Percentiles rank a stretch among this genome's conserved stretches.
Conservation (phyloP, 2,888 invertebrate genomes). For the Erynnis tages region DNA sequence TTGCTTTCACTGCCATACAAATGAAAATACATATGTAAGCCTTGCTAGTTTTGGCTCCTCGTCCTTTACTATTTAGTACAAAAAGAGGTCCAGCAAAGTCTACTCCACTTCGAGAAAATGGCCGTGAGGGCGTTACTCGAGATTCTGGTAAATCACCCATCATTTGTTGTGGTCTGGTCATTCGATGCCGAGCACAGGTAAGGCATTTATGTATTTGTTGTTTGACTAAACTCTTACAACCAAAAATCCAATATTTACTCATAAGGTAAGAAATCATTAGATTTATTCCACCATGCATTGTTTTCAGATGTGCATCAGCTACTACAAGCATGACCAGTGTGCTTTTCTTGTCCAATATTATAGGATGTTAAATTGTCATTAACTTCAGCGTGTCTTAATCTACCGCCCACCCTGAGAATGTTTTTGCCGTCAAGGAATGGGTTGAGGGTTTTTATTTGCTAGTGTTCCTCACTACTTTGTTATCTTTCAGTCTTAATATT, state of each 20-base stretch:
- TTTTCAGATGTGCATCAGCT: slow-evolving; percentile 34
- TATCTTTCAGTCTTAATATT: slow-evolving; percentile 11
- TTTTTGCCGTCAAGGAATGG: slow-evolving; percentile 32
- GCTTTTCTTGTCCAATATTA: slow-evolving; percentile 33
- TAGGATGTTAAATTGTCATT: slow-evolving; percentile 27
- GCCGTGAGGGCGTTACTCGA: slow-evolving; percentile 20
- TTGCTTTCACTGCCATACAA: slow-evolving; percentile 28
- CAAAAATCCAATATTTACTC: slow-evolving; percentile 36
- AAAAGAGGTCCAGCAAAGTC: slow-evolving; percentile 31
- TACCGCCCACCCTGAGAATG: slow-evolving; percentile 36
- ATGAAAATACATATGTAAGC: slow-evolving; percentile 31
- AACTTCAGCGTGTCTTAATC: slow-evolving; percentile 30
- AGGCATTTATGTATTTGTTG: slow-evolving; percentile 32
- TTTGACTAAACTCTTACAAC: slow-evolving; percentile 31
- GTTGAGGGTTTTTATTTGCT: slow-evolving; percentile 32
- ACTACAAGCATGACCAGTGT: slow-evolving; percentile 30
- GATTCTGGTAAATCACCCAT: slow-evolving; percentile 19
- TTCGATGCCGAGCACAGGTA: slow-evolving; percentile 31
- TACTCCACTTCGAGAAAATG: slow-evolving; percentile 28
- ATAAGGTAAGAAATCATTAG: slow-evolving; percentile 34
- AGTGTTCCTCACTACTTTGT: slow-evolving; percentile 20
- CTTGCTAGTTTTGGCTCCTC: slow-evolving; percentile 20
- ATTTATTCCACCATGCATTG: slow-evolving; percentile 37
- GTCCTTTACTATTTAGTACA: slow-evolving; percentile 7
- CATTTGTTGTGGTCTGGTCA: slow-evolving; percentile 11